Percentiles rank a stretch among this genome's conserved stretches.
Evolutionary conservation across 2,797 vertebrate genomes (phyloP).

Genomic region (Setipinna tenuifilis): DNA sequence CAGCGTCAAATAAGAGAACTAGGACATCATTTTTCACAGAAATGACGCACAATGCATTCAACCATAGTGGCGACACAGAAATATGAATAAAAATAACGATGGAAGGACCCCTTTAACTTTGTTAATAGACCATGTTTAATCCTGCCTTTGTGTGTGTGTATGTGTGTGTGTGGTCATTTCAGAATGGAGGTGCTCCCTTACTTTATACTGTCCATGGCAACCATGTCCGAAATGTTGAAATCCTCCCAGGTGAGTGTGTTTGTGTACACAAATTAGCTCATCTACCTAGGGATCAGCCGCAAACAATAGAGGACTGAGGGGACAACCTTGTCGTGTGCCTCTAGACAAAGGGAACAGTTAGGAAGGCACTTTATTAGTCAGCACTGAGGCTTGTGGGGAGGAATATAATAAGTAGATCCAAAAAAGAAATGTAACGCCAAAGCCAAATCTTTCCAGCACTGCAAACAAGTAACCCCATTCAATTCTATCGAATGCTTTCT

Average conservation of each 20-base stretch:
- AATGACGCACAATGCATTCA: no score
- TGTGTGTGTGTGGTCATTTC: conserved; percentile 60
- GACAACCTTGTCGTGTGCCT: conserved; percentile 25
- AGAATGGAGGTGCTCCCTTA: conserved; percentile 97
- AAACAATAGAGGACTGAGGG: conserved; percentile 17
- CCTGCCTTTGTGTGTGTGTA: no score
- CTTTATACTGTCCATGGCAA: conserved; percentile 97
- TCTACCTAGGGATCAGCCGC: no score
- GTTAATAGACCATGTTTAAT: no score
- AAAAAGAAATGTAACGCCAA: not conserved
- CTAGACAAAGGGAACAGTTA: conserved; percentile 1
- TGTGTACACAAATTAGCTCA: no score
- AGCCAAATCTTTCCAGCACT: not conserved
- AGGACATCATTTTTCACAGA: no score
- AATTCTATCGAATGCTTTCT: not conserved
- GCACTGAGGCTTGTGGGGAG: not conserved
- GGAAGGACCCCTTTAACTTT: no score
- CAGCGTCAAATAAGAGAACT: no score
- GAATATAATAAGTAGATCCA: not conserved
- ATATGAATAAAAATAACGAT: no score
- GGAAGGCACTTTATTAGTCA: not conserved
- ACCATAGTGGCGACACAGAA: no score
- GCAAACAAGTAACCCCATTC: not conserved
- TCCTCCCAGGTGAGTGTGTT: conserved; percentile 84
- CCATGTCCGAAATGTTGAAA: conserved; percentile 95